Conservation (phyloP, 2,113 vertebrate species). For the Malurus elegans region DNA sequence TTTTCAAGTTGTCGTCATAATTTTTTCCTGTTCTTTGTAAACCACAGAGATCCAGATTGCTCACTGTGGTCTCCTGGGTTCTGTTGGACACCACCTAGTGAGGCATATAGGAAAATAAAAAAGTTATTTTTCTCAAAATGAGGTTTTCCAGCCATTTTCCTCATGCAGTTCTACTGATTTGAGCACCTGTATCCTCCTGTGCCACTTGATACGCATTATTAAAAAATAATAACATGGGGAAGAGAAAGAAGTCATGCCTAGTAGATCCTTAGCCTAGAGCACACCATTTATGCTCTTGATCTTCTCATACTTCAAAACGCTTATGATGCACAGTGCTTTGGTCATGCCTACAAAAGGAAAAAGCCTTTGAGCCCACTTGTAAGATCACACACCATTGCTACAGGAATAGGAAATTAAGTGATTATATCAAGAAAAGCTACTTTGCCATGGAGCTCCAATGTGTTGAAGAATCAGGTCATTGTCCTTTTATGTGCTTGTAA, state of each 20-base stretch:
- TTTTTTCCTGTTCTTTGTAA: not conserved
- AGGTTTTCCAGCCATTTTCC: not conserved
- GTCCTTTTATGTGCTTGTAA: not conserved
- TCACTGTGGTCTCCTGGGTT: not conserved
- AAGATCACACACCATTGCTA: not conserved
- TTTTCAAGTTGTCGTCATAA: not conserved
- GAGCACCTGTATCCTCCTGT: not conserved
- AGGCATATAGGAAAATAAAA: not conserved
- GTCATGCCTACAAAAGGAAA: not conserved
- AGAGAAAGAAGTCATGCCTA: not conserved
- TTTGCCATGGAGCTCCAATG: not conserved
- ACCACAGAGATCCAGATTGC: not conserved
- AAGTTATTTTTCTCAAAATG: not conserved
- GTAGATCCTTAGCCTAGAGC: not conserved
- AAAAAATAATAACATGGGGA: not conserved
- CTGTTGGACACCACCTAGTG: not conserved
- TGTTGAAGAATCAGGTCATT: not conserved
- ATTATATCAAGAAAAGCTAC: not conserved
- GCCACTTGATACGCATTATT: not conserved
- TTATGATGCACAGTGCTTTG: not conserved
- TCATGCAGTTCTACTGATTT: not conserved
- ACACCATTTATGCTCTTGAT: not conserved
- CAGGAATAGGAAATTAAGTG: not conserved
- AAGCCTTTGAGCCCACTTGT: not conserved
- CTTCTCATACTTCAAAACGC: not conserved